Evolutionary conservation across 2,113 vertebrate genomes (phyloP), one percentile per base, ranked within the genome.

Genomic region (Rallus limicola): DNA sequence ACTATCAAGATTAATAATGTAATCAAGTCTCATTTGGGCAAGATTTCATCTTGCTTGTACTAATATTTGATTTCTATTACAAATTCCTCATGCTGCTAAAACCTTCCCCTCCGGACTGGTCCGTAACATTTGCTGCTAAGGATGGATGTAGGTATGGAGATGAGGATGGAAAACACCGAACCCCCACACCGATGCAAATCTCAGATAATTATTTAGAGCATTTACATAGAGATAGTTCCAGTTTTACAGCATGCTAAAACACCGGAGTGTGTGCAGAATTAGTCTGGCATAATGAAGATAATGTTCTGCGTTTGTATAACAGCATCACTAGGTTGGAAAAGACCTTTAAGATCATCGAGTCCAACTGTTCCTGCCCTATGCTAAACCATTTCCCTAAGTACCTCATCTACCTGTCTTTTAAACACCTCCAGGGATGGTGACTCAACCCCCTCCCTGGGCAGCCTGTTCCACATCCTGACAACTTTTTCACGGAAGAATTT

Each of bases 41-140:
- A 90, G 94, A 96, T 94, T 95, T n/a, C 90, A 96, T 96, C 93
- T 92, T 52, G 71, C 90, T 96, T 96, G 75, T 96, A 86, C 93
- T 96, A 95, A 93, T 96, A 96, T 95, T 95, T 96, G 85, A 90
- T 95, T 96, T 88, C 82, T 90, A 83, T 92, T 88, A 96, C 60
- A 90, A 92, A 93, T 83, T 93, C 88, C 60, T 88, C 40, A 33
- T 28, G 79, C 85, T 93, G 48, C 48, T 92, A 88, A 96, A 91
- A 83, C 75, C 75, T 83, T 60, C 50, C 87, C 85, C 90, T 92
- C 71, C 5, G 1, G 85, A 67, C 76, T 63, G 62, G 75, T n/a
- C 52, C 1, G 2, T 42, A 80, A 76, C 42, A 12, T 67, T 91
- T 77, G 31, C 78, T 70, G 59, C 40, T 53, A 50, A 87, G 59